Percentiles rank a stretch among this genome's conserved stretches.
These are phyloP conservation scores for Alligator sinensis DNA, from an alignment of 2,113 vertebrate species.

Conservation along the genomic window DNA sequence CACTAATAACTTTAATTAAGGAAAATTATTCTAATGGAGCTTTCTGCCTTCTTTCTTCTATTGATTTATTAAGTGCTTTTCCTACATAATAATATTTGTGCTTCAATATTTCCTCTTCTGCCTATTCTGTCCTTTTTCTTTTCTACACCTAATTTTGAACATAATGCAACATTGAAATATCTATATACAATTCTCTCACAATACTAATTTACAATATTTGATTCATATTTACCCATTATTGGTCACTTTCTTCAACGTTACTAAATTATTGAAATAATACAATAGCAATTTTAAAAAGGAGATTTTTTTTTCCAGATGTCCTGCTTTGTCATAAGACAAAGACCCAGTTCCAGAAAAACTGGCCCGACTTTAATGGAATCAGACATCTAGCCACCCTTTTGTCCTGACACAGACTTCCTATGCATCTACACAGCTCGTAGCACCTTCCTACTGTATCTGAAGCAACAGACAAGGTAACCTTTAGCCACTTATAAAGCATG, in stretches of 20 bases:
- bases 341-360: not conserved
- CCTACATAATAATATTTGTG: too few relatives aligned
- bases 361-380: not conserved
- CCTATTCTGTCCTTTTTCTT: too few relatives aligned
- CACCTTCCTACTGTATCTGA: not conserved
- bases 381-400: not conserved
- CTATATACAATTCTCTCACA: not conserved
- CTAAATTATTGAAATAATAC: not conserved
- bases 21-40: too few relatives aligned
- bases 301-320: too few relatives aligned
- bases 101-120: too few relatives aligned
- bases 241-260: not conserved
- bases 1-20: not conserved
- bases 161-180: not conserved
- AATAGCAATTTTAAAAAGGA: too few relatives aligned
- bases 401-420: not conserved
- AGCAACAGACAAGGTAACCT: not conserved
- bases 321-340: not conserved
- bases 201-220: not conserved
- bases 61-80: too few relatives aligned
- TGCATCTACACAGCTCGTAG: rapidly evolving
- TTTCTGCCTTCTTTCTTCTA: not conserved
- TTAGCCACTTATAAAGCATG: too few relatives aligned
- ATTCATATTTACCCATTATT: not conserved
- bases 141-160: not conserved